These are phyloP conservation scores for Onychomys arenicola DNA, from an alignment of 2,797 vertebrate genomes.

Conservation along the genomic window DNA sequence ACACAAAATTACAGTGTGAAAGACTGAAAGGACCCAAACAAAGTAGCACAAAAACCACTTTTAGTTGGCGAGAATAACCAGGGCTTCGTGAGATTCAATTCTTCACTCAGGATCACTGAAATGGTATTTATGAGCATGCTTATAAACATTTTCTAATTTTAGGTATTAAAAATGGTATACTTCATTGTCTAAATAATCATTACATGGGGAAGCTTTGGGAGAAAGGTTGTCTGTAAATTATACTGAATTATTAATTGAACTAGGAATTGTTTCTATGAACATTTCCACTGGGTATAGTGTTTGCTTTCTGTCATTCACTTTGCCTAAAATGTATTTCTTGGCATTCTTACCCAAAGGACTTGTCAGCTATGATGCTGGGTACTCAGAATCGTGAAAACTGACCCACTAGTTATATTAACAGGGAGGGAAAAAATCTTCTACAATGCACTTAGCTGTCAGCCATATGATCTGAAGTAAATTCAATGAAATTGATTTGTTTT, in stretches of 20 bases:
- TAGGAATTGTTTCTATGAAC: background rate
- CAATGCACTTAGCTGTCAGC: slow-evolving; percentile 72
- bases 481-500: slow-evolving; percentile 75
- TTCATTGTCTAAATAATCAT: slow-evolving; percentile 15
- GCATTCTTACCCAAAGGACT: slow-evolving; percentile 5
- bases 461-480: slow-evolving; percentile 67
- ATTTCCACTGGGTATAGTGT: background rate
- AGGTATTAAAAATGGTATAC: background rate
- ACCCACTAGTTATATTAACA: slow-evolving; percentile 44
- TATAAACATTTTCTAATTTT: background rate
- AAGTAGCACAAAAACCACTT: background rate
- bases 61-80: background rate
- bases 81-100: background rate
- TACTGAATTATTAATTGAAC: slow-evolving; percentile 52
- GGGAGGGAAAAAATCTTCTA: background rate
- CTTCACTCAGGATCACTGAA: slow-evolving; percentile 10
- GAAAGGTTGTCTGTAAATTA: background rate
- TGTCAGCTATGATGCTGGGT: background rate
- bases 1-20: slow-evolving; percentile 43
- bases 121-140: background rate
- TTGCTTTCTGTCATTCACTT: slow-evolving; percentile 41
- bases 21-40: slow-evolving; percentile 27
- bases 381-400: slow-evolving; percentile 23
- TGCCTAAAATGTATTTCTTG: slow-evolving; percentile 20
- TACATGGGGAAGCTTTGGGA: background rate